phyloP scores from a whole-genome alignment of 2,888 invertebrate species.

The Bembecia ichneumoniformis region DNA sequence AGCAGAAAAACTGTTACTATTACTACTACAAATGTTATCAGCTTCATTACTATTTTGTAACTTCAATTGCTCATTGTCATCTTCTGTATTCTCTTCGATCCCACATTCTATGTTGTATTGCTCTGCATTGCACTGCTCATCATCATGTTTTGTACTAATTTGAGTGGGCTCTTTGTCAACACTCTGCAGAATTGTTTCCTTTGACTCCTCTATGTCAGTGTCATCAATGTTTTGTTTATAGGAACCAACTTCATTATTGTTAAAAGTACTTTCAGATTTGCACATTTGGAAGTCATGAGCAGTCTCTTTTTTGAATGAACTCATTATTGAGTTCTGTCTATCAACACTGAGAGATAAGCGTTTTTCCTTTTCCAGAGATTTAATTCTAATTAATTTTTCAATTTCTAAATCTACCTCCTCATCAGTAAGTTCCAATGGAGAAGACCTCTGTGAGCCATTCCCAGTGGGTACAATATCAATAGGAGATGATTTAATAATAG shows the following conservation, averaged over 20 bases:
- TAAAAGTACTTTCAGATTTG: conserved; percentile 27
- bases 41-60: conserved; percentile 40
- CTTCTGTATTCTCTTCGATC: conserved; percentile 26
- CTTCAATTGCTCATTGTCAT: conserved; percentile 39
- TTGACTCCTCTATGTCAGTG: conserved; percentile 23
- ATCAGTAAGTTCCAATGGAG: conserved; percentile 74
- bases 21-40: conserved; percentile 31
- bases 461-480: conserved; percentile 76
- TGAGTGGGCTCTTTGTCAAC: conserved; percentile 21
- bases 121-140: conserved; percentile 10
- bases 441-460: conserved; percentile 64
- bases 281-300: conserved; percentile 27
- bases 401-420: conserved; percentile 79
- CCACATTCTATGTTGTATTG: conserved; percentile 25
- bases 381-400: conserved; percentile 74
- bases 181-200: conserved; percentile 25
- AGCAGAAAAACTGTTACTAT: conserved; percentile 41
- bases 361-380: conserved; percentile 59
- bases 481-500: conserved; percentile 76
- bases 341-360: conserved; percentile 41
- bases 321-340: conserved; percentile 21
- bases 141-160: conserved; percentile 28
- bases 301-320: conserved; percentile 23
- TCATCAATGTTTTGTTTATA: conserved; percentile 23
- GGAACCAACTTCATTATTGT: conserved; percentile 25